phyloP scores from a whole-genome alignment of 2,113 vertebrate species.

The Nansenia antarctica region DNA sequence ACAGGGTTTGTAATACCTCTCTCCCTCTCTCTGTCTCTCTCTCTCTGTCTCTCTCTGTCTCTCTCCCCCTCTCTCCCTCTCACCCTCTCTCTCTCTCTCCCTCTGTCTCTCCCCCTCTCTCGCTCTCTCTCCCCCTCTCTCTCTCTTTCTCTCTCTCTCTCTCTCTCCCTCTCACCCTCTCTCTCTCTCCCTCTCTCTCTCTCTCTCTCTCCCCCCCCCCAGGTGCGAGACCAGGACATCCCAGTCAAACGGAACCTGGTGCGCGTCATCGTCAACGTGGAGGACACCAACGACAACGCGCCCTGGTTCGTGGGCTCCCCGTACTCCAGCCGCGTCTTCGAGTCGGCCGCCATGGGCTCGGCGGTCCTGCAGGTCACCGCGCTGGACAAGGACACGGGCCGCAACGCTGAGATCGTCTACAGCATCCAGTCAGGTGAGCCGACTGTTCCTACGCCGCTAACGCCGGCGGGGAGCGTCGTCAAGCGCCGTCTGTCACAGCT shows the following conservation, averaged over 20 bases:
- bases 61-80: background rate
- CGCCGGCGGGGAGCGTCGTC: too few species aligned
- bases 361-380: constrained; percentile 91
- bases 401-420: constrained; percentile 90
- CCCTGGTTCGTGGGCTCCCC: constrained; percentile 92
- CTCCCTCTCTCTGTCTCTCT: background rate
- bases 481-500: too few species aligned
- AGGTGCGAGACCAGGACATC: constrained; percentile 98
- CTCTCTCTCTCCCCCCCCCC: constrained; percentile 21
- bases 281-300: constrained; percentile 91
- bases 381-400: constrained; percentile 92
- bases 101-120: background rate
- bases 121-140: background rate
- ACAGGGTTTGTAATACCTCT: background rate
- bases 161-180: background rate
- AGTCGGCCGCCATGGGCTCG: constrained; percentile 89
- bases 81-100: background rate
- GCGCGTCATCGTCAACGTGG: constrained; percentile 86
- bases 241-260: constrained; percentile 95
- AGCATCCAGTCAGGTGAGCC: constrained; percentile 91
- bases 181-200: background rate
- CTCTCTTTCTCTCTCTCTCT: background rate
- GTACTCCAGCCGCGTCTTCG: constrained; percentile 87
- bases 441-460: background rate
- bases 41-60: background rate